Base-by-base conservation (phyloP, 1,140 invertebrate species). In the Liolophura sinensis region DNA sequence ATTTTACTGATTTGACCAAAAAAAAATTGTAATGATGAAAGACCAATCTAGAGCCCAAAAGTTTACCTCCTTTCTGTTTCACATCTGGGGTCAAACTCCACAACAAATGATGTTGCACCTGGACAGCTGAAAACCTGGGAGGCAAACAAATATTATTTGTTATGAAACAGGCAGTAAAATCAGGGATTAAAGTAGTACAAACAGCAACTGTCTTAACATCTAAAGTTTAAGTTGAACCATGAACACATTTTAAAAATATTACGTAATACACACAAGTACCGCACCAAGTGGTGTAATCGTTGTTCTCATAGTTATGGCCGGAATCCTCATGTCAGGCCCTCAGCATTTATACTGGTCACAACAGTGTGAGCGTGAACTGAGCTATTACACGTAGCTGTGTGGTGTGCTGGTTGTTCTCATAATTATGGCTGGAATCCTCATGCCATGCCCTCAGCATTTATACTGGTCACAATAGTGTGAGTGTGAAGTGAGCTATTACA, bases 391-490 rank as follows among this genome's bases (percentile, higher is more conserved):
- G n/a, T n/a, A n/a, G n/a, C n/a, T n/a, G n/a, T n/a, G n/a, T n/a
- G n/a, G n/a, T n/a, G n/a, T n/a, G n/a, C n/a, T 76, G 73, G 65
- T 82, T 81, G 68, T 82, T 83, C 55, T 82, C 71, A 60, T 84
- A 83, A 65, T 78, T 79, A 67, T 82, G 81, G 12, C 75, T 70
- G 1, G 82, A n/a, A n/a, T n/a, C n/a, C n/a, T n/a, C n/a, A n/a
- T n/a, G n/a, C n/a, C n/a, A n/a, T n/a, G n/a, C 83, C 62, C 83
- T 82, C 20, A 82, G 72, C 20, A 81, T 77, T 81, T 82, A 84
- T 0, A n/a, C n/a, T n/a, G n/a, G n/a, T n/a, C n/a, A n/a, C n/a
- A n/a, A n/a, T n/a, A n/a, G n/a, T n/a, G n/a, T n/a, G n/a, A n/a
- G n/a, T n/a, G n/a, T n/a, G n/a, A n/a, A n/a, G n/a, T n/a, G n/a